phyloP scores from a whole-genome alignment of 2,888 invertebrate species.

The Azorinus chamasolen region DNA sequence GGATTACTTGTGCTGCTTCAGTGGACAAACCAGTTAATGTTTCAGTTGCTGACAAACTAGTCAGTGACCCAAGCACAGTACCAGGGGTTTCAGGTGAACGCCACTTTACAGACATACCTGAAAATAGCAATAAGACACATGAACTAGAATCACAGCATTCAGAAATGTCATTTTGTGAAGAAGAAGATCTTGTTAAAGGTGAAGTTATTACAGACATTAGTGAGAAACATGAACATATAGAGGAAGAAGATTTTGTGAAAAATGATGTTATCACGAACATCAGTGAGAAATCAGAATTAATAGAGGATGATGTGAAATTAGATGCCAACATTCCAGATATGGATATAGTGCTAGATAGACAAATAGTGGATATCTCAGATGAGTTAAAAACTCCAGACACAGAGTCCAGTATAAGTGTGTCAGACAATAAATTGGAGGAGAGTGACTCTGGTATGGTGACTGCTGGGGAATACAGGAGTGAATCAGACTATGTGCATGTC shows the following conservation, averaged over 20 bases:
- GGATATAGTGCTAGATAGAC: too few relatives aligned
- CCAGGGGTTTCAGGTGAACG: neutral
- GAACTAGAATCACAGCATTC: too few relatives aligned
- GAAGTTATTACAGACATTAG: too few relatives aligned
- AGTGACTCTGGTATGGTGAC: constrained; percentile 52
- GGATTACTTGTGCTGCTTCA: constrained; percentile 88
- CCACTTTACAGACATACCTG: neutral
- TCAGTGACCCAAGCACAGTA: neutral
- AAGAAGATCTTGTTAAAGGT: too few relatives aligned
- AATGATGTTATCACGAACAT: too few relatives aligned
- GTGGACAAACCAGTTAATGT: constrained; percentile 1
- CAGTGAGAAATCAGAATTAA: too few relatives aligned
- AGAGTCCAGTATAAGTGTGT: constrained; percentile 45
- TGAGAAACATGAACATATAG: too few relatives aligned
- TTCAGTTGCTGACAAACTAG: neutral
- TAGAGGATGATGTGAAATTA: neutral
- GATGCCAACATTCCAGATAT: neutral
- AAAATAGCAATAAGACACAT: too few relatives aligned
- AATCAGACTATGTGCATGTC: constrained; percentile 26
- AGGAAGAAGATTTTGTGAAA: too few relatives aligned
- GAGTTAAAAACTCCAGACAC: constrained; percentile 34
- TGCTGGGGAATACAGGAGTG: constrained; percentile 34
- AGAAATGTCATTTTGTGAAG: too few relatives aligned
- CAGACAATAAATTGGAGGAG: constrained; percentile 35
- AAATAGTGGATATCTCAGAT: neutral